Evolutionary conservation across 1,140 invertebrate genomes (phyloP).

Genomic region (Nomia melanderi): DNA sequence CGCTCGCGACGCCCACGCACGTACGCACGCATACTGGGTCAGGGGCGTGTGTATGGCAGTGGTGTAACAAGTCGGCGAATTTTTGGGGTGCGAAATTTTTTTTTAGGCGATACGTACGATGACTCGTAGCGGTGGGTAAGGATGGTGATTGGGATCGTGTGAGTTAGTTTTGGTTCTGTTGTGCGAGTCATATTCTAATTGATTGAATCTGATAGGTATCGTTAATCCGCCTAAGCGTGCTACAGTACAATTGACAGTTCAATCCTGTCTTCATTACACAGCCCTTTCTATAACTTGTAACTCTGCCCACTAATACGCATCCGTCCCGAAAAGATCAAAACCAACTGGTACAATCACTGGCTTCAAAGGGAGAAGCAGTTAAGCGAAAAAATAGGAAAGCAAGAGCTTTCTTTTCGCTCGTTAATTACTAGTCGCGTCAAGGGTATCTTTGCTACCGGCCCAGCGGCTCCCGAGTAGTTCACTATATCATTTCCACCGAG

Average conservation of each 20-base stretch:
- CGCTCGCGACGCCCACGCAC: slow-evolving; percentile 19
- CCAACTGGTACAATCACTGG: no score
- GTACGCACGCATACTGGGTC: slow-evolving; percentile 4
- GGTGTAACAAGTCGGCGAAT: slow-evolving; percentile 42
- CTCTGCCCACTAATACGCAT: no score
- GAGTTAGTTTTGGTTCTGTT: no score
- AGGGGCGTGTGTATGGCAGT: slow-evolving; percentile 5
- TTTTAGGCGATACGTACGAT: not conserved
- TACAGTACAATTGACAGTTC: no score
- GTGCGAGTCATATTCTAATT: no score
- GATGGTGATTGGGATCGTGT: not conserved
- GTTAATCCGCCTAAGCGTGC: no score
- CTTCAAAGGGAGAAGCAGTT: no score
- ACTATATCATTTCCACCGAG: not conserved
- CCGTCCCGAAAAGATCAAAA: no score
- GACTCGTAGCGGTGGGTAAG: not conserved
- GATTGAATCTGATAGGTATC: no score
- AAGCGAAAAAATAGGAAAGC: no score
- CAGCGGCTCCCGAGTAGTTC: slow-evolving; percentile 2
- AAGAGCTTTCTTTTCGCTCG: not conserved
- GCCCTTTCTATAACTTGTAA: no score
- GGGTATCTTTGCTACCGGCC: slow-evolving; percentile 10
- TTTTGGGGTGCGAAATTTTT: slow-evolving; percentile 18
- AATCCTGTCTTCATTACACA: no score
- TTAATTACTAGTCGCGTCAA: not conserved